Percentiles rank a stretch among this genome's conserved stretches.
phyloP scores from a whole-genome alignment of 1,140 invertebrate genomes.

The Pogonomyrmex barbatus region DNA sequence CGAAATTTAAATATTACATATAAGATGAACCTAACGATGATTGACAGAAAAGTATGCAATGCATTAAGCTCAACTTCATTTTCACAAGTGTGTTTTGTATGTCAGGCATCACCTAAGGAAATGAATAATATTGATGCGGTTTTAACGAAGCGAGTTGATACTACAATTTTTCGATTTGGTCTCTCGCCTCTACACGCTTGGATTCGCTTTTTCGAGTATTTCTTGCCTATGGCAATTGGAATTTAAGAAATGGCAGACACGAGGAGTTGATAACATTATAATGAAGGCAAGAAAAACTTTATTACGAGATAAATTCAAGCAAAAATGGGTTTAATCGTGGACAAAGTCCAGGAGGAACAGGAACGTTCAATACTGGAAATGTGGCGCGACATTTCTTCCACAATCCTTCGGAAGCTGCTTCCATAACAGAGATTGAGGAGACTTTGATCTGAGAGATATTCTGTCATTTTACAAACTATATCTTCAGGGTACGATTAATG shows the following conservation, averaged over 20 bases:
- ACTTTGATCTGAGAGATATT: background rate
- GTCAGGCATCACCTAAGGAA: slow-evolving; percentile 73
- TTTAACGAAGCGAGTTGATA: slow-evolving; percentile 31
- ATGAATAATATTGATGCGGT: slow-evolving; percentile 79
- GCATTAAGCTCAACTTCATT: background rate
- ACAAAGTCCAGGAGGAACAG: background rate
- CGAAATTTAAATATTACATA: background rate
- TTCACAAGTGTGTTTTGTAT: background rate
- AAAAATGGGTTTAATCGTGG: too few relatives aligned
- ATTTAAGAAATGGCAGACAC: slow-evolving; percentile 71
- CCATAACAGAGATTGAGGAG: slow-evolving; percentile 75
- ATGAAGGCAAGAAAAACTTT: background rate
- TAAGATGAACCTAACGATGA: background rate
- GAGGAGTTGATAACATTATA: background rate
- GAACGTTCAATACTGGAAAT: slow-evolving; percentile 72
- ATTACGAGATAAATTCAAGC: too few relatives aligned
- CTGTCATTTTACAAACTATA: too few relatives aligned
- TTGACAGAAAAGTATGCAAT: slow-evolving; percentile 2
- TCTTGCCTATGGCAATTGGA: slow-evolving; percentile 71
- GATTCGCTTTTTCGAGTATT: slow-evolving; percentile 78
- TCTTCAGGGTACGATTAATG: too few relatives aligned
- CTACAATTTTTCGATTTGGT: slow-evolving; percentile 74
- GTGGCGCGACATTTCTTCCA: slow-evolving; percentile 79
- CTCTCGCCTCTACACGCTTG: slow-evolving; percentile 48
- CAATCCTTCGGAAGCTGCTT: slow-evolving; percentile 50